These are phyloP conservation scores for Amphiduros pacificus DNA, from an alignment of 2,888 invertebrate species.

Conservation along the genomic window DNA sequence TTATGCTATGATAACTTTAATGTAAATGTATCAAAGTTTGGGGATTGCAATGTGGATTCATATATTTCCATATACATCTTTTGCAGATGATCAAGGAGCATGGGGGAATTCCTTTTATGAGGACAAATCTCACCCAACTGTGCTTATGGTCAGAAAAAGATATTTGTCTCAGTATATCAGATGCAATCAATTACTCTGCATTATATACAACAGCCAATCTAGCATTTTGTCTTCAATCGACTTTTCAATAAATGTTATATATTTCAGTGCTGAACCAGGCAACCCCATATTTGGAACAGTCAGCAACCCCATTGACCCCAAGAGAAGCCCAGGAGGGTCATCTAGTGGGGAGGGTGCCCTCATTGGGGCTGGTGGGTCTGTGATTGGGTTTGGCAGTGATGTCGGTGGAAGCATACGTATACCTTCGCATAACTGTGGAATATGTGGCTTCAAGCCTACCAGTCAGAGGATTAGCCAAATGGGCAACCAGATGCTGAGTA, in stretches of 20 bases:
- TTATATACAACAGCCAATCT: too few relatives aligned
- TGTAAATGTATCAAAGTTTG: too few relatives aligned
- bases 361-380: slow-evolving; percentile 1
- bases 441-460: slow-evolving; percentile 11
- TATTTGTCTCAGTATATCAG: too few relatives aligned
- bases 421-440: slow-evolving; percentile 7
- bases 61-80: background rate
- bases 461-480: slow-evolving; percentile 1
- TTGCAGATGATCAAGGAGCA: background rate
- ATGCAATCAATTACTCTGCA: too few relatives aligned
- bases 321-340: slow-evolving; percentile 5
- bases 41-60: too few relatives aligned
- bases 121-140: slow-evolving; percentile 1
- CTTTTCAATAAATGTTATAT: too few relatives aligned
- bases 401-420: slow-evolving; percentile 14
- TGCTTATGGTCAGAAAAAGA: too few relatives aligned
- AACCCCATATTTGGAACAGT: slow-evolving; percentile 10
- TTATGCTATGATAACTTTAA: too few relatives aligned
- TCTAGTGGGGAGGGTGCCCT: slow-evolving; percentile 14
- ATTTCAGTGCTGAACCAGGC: background rate
- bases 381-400: slow-evolving; percentile 10
- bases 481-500: too few relatives aligned
- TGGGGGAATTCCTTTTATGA: background rate
- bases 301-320: background rate
- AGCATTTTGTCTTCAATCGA: too few relatives aligned